Evolutionary conservation across 2,888 invertebrate species (phyloP), one percentile per base, ranked within the genome.

Genomic region (Homarus gammarus): DNA sequence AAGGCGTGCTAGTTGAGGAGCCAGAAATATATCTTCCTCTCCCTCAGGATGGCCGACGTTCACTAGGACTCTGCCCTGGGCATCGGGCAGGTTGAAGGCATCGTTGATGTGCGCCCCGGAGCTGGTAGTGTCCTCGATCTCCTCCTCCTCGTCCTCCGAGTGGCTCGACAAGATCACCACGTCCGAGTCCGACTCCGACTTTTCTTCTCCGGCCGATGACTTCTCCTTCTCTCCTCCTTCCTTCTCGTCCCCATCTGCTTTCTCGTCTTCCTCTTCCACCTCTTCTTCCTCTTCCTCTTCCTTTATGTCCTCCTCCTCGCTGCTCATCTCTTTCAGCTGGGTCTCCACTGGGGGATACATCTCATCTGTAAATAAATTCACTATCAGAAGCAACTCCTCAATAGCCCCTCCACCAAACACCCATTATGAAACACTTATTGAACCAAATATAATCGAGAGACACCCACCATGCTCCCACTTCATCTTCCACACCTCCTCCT

Each of bases 51-150:
- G 99, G 10, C 98, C 98, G 38, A 99, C 96, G 94, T 99, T 99
- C 82, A 99, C 97, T 91, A 98, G 95, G 22, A 99, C 98, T 36
- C 98, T 95, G 0, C 99, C 99, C 93, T 97, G 96, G 92, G 97
- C 97, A 94, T 99, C 98, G 0, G 97, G 97, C 92, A 96, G 95
- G 94, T 99, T 99, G 93, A 97, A 97, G 8, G 96, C 95, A 94
- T 99, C 99, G 93, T 98, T 98, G 6, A 98, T 98, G 93, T 99
- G 99, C 94, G 97, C 96, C 72, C 97, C 98, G 92, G 98, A 98
- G 94, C 98, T 98, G 92, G 96, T 96, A 1, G 97, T 96, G 94
- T 99, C 99, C 92, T 97, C 97, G 91, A 96, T 96, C n/a, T 95
- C 95, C 75, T 95, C 95, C 92, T 96, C 96, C n/a, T 96, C 96